Base-by-base conservation (phyloP, 2,797 vertebrate genomes). In the Betta splendens region DNA sequence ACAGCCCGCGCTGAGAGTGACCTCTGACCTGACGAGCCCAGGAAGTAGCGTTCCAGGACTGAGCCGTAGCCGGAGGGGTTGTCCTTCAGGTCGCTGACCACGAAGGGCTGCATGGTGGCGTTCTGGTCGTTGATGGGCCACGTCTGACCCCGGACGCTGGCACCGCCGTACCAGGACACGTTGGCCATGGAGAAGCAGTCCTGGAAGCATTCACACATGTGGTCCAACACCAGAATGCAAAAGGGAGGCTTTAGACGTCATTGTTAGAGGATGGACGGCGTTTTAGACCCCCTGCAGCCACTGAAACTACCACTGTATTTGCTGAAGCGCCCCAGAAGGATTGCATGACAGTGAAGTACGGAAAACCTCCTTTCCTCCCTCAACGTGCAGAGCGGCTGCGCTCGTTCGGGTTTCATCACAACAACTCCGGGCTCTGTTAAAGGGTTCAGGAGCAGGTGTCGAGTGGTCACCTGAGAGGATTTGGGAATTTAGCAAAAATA, bases 101-200 rank as follows among this genome's bases (percentile, higher is more conserved):
- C 64, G 26, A 95, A 94, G 26, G 93, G 93, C 84, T 95, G 94
- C 2, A 85, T 83, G 0, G 77, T 91, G 77, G 92, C 84, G 38
- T 94, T 90, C 2, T 90, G 89, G 0, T 83, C 52, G 0, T 97
- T 97, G 61, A 96, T 92, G 0, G 94, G 95, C 95, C 95, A 96
- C 5, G 77, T 93, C 73, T 94, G 94, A 29, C 90, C 89, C 1
- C 18, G 89, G 46, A 91, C 54, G 21, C 90, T 92, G 0, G 88
- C 93, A 3, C 95, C 95, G 0, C 95, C 95, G 0, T 95, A 97
- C 95, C 95, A 97, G 16, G 94, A 97, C 39, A 96, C 44, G 2
- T 97, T 96, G 31, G 76, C 68, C 93, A 97, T 97, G 63, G 95
- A 96, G 79, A 97, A 95, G 72, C 95, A 97, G 37, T 96, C 93